Conservation (phyloP, 2,888 invertebrate genomes). For the Catocala fraxini region DNA sequence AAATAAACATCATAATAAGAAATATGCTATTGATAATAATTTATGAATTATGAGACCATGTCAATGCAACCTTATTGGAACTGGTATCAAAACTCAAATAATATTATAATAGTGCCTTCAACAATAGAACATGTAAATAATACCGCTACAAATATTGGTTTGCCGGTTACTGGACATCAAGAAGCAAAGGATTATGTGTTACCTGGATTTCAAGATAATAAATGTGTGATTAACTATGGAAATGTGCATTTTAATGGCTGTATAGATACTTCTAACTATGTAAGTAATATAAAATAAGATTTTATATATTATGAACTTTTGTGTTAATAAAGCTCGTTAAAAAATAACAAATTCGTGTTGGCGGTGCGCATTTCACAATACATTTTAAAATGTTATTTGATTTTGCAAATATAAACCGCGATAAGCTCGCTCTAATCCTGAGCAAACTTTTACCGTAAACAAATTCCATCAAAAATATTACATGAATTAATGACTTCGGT, state of each 20-base stretch:
- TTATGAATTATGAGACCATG: constrained; percentile 5
- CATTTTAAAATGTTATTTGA: no score
- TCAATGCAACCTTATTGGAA: constrained; percentile 2
- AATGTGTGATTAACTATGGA: background rate
- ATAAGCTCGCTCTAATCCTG: no score
- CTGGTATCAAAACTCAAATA: constrained; percentile 46
- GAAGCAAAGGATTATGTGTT: background rate
- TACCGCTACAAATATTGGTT: background rate
- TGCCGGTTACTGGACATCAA: background rate
- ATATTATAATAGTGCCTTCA: constrained; percentile 54
- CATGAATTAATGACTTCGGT: no score
- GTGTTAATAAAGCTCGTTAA: no score
- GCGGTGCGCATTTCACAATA: no score
- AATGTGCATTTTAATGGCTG: background rate
- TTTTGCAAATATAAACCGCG: no score
- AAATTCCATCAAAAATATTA: no score
- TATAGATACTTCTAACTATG: constrained; percentile 6
- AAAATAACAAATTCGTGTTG: no score
- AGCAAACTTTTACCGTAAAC: no score
- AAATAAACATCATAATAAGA: no score
- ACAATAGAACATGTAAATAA: background rate
- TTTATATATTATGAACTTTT: no score
- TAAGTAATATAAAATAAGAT: constrained; percentile 5
- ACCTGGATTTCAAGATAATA: background rate
- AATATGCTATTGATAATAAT: background rate